Evolutionary conservation across 2,888 invertebrate species (phyloP), one percentile per base, ranked within the genome.

Genomic region (Tenthredo amoena): DNA sequence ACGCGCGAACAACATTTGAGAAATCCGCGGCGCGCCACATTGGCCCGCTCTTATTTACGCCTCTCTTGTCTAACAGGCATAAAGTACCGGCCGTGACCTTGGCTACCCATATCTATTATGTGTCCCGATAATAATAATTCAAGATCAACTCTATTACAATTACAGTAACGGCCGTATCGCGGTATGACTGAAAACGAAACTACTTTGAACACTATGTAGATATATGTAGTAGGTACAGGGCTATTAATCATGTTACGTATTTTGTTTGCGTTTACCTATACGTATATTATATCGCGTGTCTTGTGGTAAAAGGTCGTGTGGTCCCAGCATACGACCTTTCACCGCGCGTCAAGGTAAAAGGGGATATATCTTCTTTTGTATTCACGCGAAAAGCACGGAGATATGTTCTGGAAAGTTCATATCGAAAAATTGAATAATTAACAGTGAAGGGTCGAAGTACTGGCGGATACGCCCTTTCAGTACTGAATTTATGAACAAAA

Each of bases 61-160:
- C 34, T 34, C 68, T 65, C 68, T 12, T 68, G 34, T 26, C 31
- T 18, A 68, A 43, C 43, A 40, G 74, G 12, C 10, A 43, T 43
- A 47, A 74, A 74, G 47, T 21, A 12, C 21, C 26, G 74, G 21
- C 58, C 55, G 79, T 37, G 79, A 79, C 79, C 79, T 79, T 58
- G 79, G 58, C 50, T 9, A 79, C 31, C 31, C 10, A 43, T 43
- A 43, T 12, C 12, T 43, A 43, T 79, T 58, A 55, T 55, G 79
- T 34, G 12, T 40, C 79, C n/a, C 74, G 74, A 43, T 18, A 43
- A 40, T 21, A 74, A 74, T 43, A 74, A 74, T 21, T 74, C 21
- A 43, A 74, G 74, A 40, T 71, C 31, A 31, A 65, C 31, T 65
- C 65, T 50, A 18, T 15, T 18, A 50, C 43, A 43, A 43, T 12